Base-by-base conservation (phyloP, 2,113 vertebrate species). In the Podarcis cretensis region DNA sequence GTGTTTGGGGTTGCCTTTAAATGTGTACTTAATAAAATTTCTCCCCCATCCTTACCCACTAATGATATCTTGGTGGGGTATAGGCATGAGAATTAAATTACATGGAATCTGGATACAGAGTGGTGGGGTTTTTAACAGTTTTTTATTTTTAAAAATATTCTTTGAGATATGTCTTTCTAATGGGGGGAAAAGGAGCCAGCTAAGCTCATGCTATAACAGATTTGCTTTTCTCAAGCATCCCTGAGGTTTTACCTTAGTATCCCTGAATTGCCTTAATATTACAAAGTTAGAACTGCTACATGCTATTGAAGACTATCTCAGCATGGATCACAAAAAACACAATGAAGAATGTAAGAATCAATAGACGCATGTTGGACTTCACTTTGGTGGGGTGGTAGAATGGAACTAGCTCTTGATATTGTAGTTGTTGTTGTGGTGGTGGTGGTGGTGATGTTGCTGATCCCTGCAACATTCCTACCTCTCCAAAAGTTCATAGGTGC, bases 271-370 rank as follows among this genome's bases (percentile, higher is more conserved):
- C 43, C 81, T 57, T 79, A 86, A 5, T 85, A 25, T 75, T 90
- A 76, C 63, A 32, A 68, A 8, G 25, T 5, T 83, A 84, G 63
- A 87, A 81, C 32, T 89, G 5, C 74, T 83, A 81, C 89, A 80
- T 90, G 85, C 83, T 84, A 74, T 76, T 93, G 73, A 87, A 93
- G 90, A 73, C 91, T 73, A 10, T 0, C 21, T 74, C 82, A 81
- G 84, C 37, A 13, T 30, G 73, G 83, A 82, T 81, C 73, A 75
- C 87, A 82, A 83, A 91, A 86, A 82, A 85, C 84, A 75, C 59
- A 73, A 91, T 76, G 63, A 83, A 69, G 78, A 84, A 85, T 63
- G 32, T 25, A 8, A 81, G 48, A 74, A 92, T 92, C 75, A 83
- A 84, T 87, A 89, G 89, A 81, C 30, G 77, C 2, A 20, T 14